These are phyloP conservation scores for Tipula lateralis DNA, from an alignment of 2,888 invertebrate genomes.

Conservation along the genomic window DNA sequence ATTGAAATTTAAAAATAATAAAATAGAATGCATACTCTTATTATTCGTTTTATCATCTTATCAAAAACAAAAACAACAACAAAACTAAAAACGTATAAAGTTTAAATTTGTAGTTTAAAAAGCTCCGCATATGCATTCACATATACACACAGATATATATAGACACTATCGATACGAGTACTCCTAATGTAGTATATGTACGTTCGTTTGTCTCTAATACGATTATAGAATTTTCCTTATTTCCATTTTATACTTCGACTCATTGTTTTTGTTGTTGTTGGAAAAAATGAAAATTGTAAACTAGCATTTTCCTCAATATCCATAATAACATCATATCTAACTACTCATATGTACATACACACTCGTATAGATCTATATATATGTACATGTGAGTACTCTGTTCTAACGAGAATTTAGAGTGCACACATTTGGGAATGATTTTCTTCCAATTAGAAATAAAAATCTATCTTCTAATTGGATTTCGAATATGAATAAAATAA, in stretches of 20 bases:
- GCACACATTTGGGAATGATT: not conserved
- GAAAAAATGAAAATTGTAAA: not conserved
- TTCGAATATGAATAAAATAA: not conserved
- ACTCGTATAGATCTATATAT: not conserved
- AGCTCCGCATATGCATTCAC: not conserved
- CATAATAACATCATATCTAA: not conserved
- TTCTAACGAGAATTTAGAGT: no score
- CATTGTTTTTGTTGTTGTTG: not conserved
- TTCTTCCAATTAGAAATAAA: not conserved
- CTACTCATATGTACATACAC: not conserved
- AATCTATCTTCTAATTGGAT: not conserved
- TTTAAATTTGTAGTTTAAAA: not conserved
- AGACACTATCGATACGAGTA: no score
- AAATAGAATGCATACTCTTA: not conserved
- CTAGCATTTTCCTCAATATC: not conserved
- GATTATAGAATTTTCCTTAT: not conserved
- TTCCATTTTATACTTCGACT: not conserved
- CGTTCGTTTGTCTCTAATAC: not conserved
- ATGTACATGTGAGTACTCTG: no score
- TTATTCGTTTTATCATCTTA: not conserved
- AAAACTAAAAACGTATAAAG: not conserved
- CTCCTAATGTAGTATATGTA: no score
- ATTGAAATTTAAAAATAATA: not conserved
- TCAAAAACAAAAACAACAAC: not conserved
- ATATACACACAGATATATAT: no score